A percentile compares a stretch with the other conserved stretches of the same genome.
These are phyloP conservation scores for Chromoteleia sp. DNA, from an alignment of 2,888 invertebrate species.

Conservation along the genomic window DNA sequence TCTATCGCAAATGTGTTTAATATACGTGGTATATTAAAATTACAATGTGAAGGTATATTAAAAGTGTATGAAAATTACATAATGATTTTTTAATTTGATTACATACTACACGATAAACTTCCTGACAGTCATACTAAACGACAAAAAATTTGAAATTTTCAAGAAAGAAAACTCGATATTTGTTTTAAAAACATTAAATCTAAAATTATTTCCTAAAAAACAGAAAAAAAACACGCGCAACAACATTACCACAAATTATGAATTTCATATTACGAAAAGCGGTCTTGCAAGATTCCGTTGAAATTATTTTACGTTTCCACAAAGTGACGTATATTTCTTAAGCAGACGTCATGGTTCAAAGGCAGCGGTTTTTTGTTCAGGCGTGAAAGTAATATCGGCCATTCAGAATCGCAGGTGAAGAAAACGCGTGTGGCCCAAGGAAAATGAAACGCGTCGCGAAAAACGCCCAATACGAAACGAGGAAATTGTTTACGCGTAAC, in stretches of 20 bases:
- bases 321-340: background rate
- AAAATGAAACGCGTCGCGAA: constrained; percentile 29
- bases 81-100: too few relatives aligned
- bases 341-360: constrained; percentile 15
- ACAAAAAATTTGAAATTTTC: too few relatives aligned
- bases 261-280: constrained; percentile 5
- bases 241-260: background rate
- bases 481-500: background rate
- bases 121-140: too few relatives aligned
- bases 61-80: too few relatives aligned
- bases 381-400: constrained; percentile 10
- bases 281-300: background rate
- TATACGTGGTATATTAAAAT: too few relatives aligned
- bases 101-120: too few relatives aligned
- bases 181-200: too few relatives aligned
- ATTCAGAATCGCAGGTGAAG: constrained; percentile 25
- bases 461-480: constrained; percentile 7
- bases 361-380: background rate
- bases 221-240: too few relatives aligned
- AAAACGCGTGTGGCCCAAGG: constrained; percentile 17
- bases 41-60: too few relatives aligned
- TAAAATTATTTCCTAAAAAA: too few relatives aligned
- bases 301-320: background rate
- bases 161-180: too few relatives aligned
- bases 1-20: too few relatives aligned